phyloP scores from a whole-genome alignment of 2,888 invertebrate genomes.

The Emesis russula region DNA sequence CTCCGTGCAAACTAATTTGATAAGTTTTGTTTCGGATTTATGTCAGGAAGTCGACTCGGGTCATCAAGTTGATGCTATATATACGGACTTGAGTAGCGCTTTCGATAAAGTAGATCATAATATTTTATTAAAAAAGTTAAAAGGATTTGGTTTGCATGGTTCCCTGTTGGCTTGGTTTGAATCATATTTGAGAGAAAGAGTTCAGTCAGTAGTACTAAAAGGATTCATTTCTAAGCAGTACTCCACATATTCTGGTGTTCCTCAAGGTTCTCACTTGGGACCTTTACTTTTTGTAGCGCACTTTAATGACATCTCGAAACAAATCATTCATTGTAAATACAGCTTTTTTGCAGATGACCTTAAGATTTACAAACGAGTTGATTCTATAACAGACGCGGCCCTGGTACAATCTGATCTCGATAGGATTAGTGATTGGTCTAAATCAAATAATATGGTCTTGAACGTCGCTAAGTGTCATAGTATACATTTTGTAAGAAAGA shows the following conservation, averaged over 20 bases:
- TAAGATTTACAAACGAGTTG: too few species aligned
- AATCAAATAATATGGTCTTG: too few species aligned
- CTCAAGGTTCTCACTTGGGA: not conserved
- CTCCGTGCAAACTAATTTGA: too few species aligned
- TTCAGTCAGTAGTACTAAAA: not conserved
- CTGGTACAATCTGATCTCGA: too few species aligned
- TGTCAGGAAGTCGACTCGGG: not conserved
- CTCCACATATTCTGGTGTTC: not conserved
- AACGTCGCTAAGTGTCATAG: too few species aligned
- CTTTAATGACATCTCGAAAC: too few species aligned
- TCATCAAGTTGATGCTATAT: not conserved
- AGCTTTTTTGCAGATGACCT: too few species aligned
- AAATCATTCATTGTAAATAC: too few species aligned
- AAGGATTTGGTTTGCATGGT: not conserved
- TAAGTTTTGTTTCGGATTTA: not conserved
- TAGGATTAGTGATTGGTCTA: too few species aligned
- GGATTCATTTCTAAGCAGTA: not conserved
- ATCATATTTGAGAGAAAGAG: not conserved
- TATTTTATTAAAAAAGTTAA: not conserved
- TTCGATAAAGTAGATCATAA: not conserved
- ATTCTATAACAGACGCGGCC: too few species aligned
- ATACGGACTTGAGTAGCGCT: not conserved
- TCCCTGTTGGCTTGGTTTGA: not conserved
- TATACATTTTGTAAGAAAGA: too few species aligned
- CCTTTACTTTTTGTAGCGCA: too few species aligned